These are phyloP conservation scores for Choloepus didactylus DNA, from an alignment of 2,797 vertebrate species.

Conservation along the genomic window DNA sequence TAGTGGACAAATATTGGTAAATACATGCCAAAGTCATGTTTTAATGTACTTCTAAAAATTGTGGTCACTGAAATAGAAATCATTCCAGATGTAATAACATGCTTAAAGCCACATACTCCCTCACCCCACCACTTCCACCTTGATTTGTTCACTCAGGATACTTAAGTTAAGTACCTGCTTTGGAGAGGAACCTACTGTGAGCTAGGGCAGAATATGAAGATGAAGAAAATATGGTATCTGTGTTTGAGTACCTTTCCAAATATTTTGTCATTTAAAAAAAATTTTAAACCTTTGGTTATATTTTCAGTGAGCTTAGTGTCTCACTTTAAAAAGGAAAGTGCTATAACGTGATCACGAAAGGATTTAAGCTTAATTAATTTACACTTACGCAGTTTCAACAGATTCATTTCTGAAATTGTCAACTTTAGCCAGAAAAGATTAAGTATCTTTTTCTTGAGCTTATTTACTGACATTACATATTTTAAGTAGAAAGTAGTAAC, in stretches of 20 bases:
- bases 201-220: background rate
- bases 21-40: background rate
- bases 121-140: background rate
- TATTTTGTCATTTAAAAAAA: background rate
- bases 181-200: conserved; percentile 17
- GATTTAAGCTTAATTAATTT: background rate
- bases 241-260: conserved; percentile 57
- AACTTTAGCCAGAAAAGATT: background rate
- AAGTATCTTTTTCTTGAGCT: background rate
- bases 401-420: conserved; percentile 3
- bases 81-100: background rate
- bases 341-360: background rate
- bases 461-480: background rate
- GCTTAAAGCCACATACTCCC: background rate
- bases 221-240: background rate
- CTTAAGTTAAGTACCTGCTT: conserved; percentile 31
- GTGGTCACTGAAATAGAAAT: background rate
- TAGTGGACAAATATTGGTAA: background rate
- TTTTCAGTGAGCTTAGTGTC: conserved; percentile 43
- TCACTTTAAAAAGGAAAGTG: background rate
- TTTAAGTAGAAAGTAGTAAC: conserved; percentile 55
- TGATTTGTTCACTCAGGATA: conserved; percentile 31
- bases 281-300: conserved; percentile 1
- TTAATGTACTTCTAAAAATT: background rate
- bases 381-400: background rate